Evolutionary conservation across 2,888 invertebrate species (phyloP).

Genomic region (Spicauda simplicius): DNA sequence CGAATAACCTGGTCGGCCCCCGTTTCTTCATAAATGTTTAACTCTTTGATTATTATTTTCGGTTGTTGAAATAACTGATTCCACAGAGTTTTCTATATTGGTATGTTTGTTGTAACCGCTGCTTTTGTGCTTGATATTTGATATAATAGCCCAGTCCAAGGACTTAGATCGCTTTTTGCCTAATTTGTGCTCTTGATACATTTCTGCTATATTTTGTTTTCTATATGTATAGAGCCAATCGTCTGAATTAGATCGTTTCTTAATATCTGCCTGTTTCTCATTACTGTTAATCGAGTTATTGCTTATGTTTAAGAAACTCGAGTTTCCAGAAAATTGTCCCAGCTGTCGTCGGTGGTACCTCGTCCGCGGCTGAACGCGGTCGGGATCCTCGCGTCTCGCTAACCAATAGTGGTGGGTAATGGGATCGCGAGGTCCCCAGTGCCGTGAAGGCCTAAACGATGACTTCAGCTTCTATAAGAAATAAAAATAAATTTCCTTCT

Average conservation of each 20-base stretch:
- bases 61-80: slow-evolving; percentile 38
- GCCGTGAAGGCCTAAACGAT: slow-evolving; percentile 70
- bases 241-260: slow-evolving; percentile 67
- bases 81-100: slow-evolving; percentile 15
- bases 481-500: background rate
- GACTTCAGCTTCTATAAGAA: slow-evolving; percentile 67
- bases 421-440: slow-evolving; percentile 78
- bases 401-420: slow-evolving; percentile 77
- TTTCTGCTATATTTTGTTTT: slow-evolving; percentile 50
- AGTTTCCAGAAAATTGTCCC: slow-evolving; percentile 61
- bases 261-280: slow-evolving; percentile 43
- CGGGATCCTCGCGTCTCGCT: slow-evolving; percentile 60
- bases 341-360: slow-evolving; percentile 57
- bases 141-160: slow-evolving; percentile 53
- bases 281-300: slow-evolving; percentile 35
- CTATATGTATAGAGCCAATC: slow-evolving; percentile 66
- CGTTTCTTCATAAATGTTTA: slow-evolving; percentile 9
- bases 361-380: slow-evolving; percentile 45
- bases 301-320: slow-evolving; percentile 50
- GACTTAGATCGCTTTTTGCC: slow-evolving; percentile 59
- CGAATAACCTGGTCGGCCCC: background rate
- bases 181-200: slow-evolving; percentile 39
- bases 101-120: slow-evolving; percentile 18
- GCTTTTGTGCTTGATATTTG: slow-evolving; percentile 27
- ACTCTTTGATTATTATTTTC: slow-evolving; percentile 37